Evolutionary conservation across 92 coral and sea anemone species (phyloP), one percentile per base, ranked within the genome.

Genomic region (Palythoa caribaeorum): DNA sequence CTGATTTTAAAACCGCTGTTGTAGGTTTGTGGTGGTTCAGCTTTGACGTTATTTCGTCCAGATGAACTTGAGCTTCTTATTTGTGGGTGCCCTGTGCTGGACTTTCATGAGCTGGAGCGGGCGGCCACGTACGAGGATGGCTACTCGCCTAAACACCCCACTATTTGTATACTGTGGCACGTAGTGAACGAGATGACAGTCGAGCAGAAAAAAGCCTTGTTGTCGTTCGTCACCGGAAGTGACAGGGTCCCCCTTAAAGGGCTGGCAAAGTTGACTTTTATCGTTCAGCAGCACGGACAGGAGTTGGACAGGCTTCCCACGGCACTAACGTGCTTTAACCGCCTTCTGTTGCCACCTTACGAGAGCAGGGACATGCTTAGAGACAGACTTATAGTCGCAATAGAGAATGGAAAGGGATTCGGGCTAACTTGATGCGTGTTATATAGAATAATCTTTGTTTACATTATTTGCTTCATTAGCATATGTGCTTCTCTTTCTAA

Each of bases 161-260:
- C 99, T 16, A 87, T 97, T 2, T 76, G 76, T 13, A 88, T 92
- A 83, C 89, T 97, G 36, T 97, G 99, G 99, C 87, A 87, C 9
- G 94, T 94, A 59, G 95, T 97, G 54, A 91, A 88, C 78, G 92
- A 90, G 73, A 95, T 97, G 99, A 94, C 89, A 3, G 52, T 88
- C 37, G 92, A 92, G 21, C 96, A 95, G 68, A 97, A 95, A 92
- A 97, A 97, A 85, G 96, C 94, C 36, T 78, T 97, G 48, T 94
- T 97, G 19, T 93, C 93, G 88, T 97, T 97, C 77, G 99, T 95
- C 11, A 97, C 99, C 4, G 99, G 98, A 3, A 97, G 99, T 88
- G 99, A 97, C 78, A 80, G 99, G 15, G 99, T 95, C 12, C 99
- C 99, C 7, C 91, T 97, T 10, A 95, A 95, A 55, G 90, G 90